A percentile compares a stretch with the other conserved stretches of the same genome.
Evolutionary conservation across 2,113 vertebrate species (phyloP).

Genomic region (Azemiops feae): DNA sequence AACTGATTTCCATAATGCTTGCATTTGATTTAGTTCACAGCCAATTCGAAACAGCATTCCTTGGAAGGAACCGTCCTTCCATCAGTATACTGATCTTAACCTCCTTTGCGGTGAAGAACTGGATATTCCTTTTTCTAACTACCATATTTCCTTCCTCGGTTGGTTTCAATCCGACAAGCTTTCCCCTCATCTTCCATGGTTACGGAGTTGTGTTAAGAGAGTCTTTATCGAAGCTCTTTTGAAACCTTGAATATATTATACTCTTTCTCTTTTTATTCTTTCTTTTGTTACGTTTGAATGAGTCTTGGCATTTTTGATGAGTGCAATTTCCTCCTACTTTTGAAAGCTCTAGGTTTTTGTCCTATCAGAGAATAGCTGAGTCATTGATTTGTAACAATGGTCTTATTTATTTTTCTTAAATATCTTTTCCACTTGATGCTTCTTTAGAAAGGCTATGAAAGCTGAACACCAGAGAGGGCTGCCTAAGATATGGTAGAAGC

Average conservation of each 20-base stretch:
- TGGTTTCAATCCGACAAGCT: slow-evolving; percentile 47
- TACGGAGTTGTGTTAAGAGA: slow-evolving; percentile 45
- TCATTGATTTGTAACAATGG: slow-evolving; percentile 20
- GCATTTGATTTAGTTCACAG: slow-evolving; percentile 25
- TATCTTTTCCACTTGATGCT: slow-evolving; percentile 3
- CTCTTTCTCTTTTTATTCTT: slow-evolving; percentile 46
- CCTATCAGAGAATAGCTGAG: slow-evolving; percentile 12
- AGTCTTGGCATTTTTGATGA: slow-evolving; percentile 18
- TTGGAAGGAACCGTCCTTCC: slow-evolving; percentile 5
- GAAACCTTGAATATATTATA: slow-evolving; percentile 59
- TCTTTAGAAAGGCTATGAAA: not conserved
- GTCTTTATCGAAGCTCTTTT: slow-evolving; percentile 56
- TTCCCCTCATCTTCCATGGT: slow-evolving; percentile 53
- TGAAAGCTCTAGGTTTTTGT: slow-evolving; percentile 16
- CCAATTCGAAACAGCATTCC: slow-evolving; percentile 12
- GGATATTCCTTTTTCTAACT: slow-evolving; percentile 34
- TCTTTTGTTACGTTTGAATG: slow-evolving; percentile 46
- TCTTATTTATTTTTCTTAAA: slow-evolving; percentile 28
- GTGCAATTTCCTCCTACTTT: slow-evolving; percentile 21
- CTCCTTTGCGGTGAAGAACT: slow-evolving; percentile 35
- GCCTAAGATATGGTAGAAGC: not conserved
- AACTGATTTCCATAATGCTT: slow-evolving; percentile 39
- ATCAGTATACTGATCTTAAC: slow-evolving; percentile 16
- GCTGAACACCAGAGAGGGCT: not conserved
- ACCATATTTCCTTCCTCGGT: slow-evolving; percentile 23